Base-by-base conservation (phyloP, 2,888 invertebrate genomes). In the Aleiodes testaceus region DNA sequence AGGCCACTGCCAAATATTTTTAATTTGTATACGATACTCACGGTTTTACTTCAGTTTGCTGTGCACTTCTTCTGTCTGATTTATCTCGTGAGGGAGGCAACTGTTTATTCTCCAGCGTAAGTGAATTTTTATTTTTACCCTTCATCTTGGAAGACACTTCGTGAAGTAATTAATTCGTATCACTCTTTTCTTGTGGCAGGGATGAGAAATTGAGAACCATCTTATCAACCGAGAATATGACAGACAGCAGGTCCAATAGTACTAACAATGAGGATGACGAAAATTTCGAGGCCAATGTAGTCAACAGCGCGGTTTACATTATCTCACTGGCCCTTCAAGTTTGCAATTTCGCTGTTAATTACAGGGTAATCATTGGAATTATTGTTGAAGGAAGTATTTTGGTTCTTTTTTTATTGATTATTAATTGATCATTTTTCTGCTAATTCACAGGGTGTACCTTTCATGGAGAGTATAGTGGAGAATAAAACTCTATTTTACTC, bases 291-390 rank as follows among this genome's bases (percentile, higher is more conserved):
- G 97, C 99, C 5, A 97, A 95, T 85, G 91, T 99, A 73, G 91
- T 99, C 47, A 99, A 99, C 88, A 97, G 98, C 82, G 98, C 98
- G 0, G 98, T 99, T 12, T 99, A 99, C 86, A 95, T 99, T 72
- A 97, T 99, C 82, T 98, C 98, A 1, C 94, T 99, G 93, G 94
- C 98, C 14, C 89, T 99, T 74, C 99, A 99, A 90, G 94, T 99
- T 77, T 96, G 97, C 1, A 99, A 99, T 11, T 99, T 99, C 88
- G 98, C 98, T 70, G 97, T 99, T 72, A 99, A 99, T 89, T 99
- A 99, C 86, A 93, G 98, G 91, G 98, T 98, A 88, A 88, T 9
- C 9, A 36, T 36, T 36, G 9, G 11, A 6, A 22, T 49, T 14
- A 59, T 65, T 66, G 59, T 26, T 26, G 36, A 2, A 6, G 9